Evolutionary conservation across 1,140 invertebrate species (phyloP), one percentile per base, ranked within the genome.

Genomic region (Drosophila paulistorum): DNA sequence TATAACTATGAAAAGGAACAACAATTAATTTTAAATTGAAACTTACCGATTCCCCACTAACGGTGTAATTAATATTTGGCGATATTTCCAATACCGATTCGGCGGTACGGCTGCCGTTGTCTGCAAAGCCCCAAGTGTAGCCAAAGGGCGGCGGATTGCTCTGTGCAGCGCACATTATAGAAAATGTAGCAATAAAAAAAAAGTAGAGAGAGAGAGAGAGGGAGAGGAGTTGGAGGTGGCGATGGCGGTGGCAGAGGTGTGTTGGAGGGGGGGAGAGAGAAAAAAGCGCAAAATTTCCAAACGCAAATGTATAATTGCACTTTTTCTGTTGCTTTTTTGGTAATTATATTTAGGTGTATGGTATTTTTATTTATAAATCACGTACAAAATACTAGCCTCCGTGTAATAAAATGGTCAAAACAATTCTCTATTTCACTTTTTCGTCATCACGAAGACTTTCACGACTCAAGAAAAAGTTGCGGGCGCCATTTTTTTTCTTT

Each of bases 61-160:
- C 91, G 59, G 91, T 92, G 66, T 92, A 92, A 73, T 92, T 92
- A 68, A 92, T 91, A 85, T 92, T 92, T 67, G 91, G 90, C 77
- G 91, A 91, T 91, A 92, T 92, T 72, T 92, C 91, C 75, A 92
- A 83, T 48, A 92, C 91, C 57, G 90, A 91, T 71, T 92, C 91
- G 62, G 90, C 76, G 61, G 80, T 78, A 66, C 83, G 83, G 77
- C 78, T 83, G 64, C 82, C 87, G 75, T 92, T 92, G 82, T 92
- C 91, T 63, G 91, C 85, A 71, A 92, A 91, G 54, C 90, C 83
- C 91, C 91, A 92, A 74, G 91, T 76, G 72, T 92, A 92, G 75
- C 91, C 91, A 65, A 91, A 92, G 79, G 83, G 87, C 76, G 83
- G 76, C 68, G 91, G 90, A 79, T 92, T 92, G 78, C 89, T 91